Conservation (phyloP, 2,888 invertebrate genomes). For the Pollenia angustigena region DNA sequence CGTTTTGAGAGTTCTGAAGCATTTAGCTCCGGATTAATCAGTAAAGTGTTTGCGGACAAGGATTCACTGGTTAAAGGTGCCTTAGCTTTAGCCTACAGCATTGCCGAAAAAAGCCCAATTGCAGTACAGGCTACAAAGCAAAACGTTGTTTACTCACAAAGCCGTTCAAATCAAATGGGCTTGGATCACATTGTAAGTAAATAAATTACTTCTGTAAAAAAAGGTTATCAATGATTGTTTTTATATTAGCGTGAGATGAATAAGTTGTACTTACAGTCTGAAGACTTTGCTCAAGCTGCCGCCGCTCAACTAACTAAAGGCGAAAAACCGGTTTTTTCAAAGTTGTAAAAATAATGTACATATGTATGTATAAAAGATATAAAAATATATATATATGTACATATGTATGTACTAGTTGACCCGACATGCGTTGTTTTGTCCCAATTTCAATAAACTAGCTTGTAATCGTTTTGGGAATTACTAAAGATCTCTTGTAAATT, state of each 20-base stretch:
- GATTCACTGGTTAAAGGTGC: conserved; percentile 88
- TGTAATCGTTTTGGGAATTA: too few species aligned
- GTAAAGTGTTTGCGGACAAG: conserved; percentile 83
- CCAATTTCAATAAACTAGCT: too few species aligned
- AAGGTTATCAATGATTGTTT: neutral
- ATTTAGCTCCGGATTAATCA: conserved; percentile 92
- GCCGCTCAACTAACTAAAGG: conserved; percentile 89
- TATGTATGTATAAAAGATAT: too few species aligned
- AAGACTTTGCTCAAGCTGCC: conserved; percentile 93
- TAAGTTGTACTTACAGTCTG: conserved; percentile 94
- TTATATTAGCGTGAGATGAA: conserved; percentile 90
- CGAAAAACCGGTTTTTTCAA: conserved; percentile 90
- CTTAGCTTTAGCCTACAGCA: conserved; percentile 89
- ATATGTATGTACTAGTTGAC: too few species aligned
- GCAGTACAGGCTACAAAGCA: conserved; percentile 96
- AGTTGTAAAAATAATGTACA: conserved; percentile 86
- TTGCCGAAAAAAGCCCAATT: conserved; percentile 96
- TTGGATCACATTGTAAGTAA: conserved; percentile 94
- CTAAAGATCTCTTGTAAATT: too few species aligned
- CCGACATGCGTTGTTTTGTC: too few species aligned
- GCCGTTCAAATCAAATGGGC: conserved; percentile 94
- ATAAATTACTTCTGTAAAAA: neutral
- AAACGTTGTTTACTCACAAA: conserved; percentile 93
- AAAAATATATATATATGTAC: too few species aligned
- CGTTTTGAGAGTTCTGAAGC: conserved; percentile 93